Evolutionary conservation across 2,797 vertebrate species (phyloP).

Genomic region (Phataginus tricuspis): DNA sequence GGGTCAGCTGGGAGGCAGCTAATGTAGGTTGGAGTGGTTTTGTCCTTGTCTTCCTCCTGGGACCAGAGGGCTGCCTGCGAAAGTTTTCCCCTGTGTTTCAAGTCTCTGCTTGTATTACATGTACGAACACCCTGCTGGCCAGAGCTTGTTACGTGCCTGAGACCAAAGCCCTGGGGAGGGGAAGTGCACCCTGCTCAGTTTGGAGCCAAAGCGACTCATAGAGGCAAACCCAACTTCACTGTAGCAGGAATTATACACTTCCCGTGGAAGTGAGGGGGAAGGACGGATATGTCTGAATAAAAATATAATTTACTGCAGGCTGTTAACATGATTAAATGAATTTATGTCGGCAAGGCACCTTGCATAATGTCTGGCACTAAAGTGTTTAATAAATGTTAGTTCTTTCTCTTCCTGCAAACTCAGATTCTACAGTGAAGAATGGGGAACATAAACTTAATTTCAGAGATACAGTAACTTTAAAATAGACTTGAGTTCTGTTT

Average conservation of each 20-base stretch:
- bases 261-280: neutral
- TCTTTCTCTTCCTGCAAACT: slow-evolving; percentile 41
- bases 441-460: slow-evolving; percentile 26
- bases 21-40: neutral
- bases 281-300: slow-evolving; percentile 13
- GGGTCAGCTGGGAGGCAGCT: neutral
- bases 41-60: neutral
- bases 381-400: slow-evolving; percentile 27
- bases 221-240: neutral
- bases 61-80: neutral
- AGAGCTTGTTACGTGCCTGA: neutral
- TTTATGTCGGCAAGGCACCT: slow-evolving; percentile 13
- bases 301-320: neutral
- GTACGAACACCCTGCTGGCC: neutral
- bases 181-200: neutral
- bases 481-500: slow-evolving; percentile 17
- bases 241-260: neutral
- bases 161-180: neutral
- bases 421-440: slow-evolving; percentile 11
- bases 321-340: slow-evolving; percentile 28
- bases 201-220: neutral
- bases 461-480: neutral
- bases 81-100: neutral
- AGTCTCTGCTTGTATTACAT: neutral
- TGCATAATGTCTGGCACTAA: neutral